Conservation (phyloP, 2,797 vertebrate genomes). For the Tenualosa ilisha region DNA sequence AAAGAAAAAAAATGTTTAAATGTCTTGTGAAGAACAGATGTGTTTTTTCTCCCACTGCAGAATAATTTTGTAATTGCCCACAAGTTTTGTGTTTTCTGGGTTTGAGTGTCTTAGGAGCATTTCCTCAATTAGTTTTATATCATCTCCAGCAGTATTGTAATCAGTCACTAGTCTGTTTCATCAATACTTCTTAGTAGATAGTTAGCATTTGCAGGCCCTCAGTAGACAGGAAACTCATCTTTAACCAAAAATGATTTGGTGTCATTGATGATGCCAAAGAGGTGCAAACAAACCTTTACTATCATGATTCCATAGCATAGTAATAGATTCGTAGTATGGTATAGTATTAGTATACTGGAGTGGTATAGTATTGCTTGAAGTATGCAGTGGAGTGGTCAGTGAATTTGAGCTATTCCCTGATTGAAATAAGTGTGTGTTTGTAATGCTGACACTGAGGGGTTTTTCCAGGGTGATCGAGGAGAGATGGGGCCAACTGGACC, state of each 20-base stretch:
- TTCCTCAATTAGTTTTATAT: not conserved
- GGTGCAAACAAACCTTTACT: not conserved
- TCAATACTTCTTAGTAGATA: not conserved
- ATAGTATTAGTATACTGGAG: too few relatives aligned
- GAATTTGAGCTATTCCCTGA: too few relatives aligned
- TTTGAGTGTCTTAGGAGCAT: not conserved
- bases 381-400: too few relatives aligned
- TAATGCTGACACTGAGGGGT: not conserved
- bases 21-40: not conserved
- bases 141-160: not conserved
- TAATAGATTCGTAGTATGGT: too few relatives aligned
- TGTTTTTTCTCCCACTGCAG: not conserved
- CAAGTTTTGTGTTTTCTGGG: not conserved
- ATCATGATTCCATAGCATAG: too few relatives aligned
- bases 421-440: not conserved
- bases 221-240: not conserved
- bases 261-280: not conserved
- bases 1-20: not conserved
- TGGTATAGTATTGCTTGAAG: too few relatives aligned
- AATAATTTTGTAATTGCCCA: not conserved
- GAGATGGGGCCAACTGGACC: conserved; percentile 69
- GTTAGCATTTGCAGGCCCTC: not conserved
- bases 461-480: conserved; percentile 73
- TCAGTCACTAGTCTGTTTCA: not conserved
- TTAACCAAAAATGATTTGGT: not conserved